phyloP scores from a whole-genome alignment of 2,797 vertebrate genomes.

The Monodelphis domestica region DNA sequence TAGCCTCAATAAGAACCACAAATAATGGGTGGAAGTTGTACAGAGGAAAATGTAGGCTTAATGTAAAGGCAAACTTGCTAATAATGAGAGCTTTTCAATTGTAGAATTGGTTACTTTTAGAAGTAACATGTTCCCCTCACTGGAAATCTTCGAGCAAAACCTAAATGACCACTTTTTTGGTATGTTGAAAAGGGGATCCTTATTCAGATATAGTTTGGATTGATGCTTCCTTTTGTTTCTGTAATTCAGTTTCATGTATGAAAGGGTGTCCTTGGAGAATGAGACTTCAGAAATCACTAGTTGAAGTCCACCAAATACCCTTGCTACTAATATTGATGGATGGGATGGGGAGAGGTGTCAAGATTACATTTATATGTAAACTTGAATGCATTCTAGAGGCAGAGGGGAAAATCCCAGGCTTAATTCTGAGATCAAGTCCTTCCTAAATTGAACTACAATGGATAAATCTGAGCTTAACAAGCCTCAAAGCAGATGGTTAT shows the following conservation, averaged over 20 bases:
- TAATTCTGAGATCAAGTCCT: neutral
- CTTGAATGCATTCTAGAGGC: neutral
- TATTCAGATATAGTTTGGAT: too few relatives aligned
- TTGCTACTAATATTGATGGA: neutral
- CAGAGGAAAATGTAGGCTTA: neutral
- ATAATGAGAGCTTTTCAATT: neutral
- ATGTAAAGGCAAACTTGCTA: neutral
- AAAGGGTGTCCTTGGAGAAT: neutral
- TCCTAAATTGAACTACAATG: slow-evolving; percentile 10
- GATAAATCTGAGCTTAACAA: slow-evolving; percentile 7
- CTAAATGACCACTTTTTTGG: neutral
- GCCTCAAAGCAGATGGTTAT: neutral
- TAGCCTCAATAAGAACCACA: neutral
- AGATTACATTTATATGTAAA: neutral
- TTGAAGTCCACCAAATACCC: neutral
- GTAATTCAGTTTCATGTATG: neutral
- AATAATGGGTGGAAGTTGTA: neutral
- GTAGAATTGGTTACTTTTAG: neutral
- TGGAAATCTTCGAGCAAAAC: neutral
- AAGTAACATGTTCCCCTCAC: neutral
- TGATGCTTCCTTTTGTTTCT: neutral
- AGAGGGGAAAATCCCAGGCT: neutral
- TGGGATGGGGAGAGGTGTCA: neutral
- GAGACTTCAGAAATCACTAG: neutral
- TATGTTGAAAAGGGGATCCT: too few relatives aligned